Base-by-base conservation (phyloP, 2,113 vertebrate species). In the Phyllostomus hastatus region DNA sequence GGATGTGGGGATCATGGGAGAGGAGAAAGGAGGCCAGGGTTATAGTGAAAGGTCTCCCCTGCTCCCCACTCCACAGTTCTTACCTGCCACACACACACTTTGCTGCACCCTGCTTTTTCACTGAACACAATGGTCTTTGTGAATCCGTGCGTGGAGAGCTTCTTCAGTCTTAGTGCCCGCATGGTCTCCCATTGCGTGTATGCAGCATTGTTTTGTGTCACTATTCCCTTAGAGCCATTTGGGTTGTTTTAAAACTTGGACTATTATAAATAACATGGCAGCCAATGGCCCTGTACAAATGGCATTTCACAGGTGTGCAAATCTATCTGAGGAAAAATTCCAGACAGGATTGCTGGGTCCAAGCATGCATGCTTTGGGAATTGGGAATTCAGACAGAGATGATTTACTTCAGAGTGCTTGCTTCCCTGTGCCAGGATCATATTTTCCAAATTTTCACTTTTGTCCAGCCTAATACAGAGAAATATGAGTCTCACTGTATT, bases 81-180 rank as follows among this genome's bases (percentile, higher is more conserved):
- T 28, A 59, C 0, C 0, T 0, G 7, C 46, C 17, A 20, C n/a
- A 16, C 43, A 31, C 5, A 5, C 31, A 10, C 59, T 61, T 78
- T 41, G 31, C 33, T 28, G 9, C 22, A 54, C 48, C 31, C 33
- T 48, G 38, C 22, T 48, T 24, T 52, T 57, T 54, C 46, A 26
- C 57, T 7, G 20, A 73, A 33, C 33, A 22, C 11, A 1, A n/a
- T 33, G 48, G 54, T 33, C 59, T 33, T 59, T 12, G 35, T 19
- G 1, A 16, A 22, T 50, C n/a, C 5, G 46, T 15, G 2, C 16
- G 12, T 38, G 38, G 46, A 66, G 22, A 75, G 26, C 35, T 90
- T 61, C 61, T 26, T 26, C 26, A 6, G 26, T 38, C 50, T 79
- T 16, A 46, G 50, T 46, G 61, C 19, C 26, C 41, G 12, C 16